Evolutionary conservation across 2,797 vertebrate genomes (phyloP).

Genomic region (Rhyacichthys aspro): DNA sequence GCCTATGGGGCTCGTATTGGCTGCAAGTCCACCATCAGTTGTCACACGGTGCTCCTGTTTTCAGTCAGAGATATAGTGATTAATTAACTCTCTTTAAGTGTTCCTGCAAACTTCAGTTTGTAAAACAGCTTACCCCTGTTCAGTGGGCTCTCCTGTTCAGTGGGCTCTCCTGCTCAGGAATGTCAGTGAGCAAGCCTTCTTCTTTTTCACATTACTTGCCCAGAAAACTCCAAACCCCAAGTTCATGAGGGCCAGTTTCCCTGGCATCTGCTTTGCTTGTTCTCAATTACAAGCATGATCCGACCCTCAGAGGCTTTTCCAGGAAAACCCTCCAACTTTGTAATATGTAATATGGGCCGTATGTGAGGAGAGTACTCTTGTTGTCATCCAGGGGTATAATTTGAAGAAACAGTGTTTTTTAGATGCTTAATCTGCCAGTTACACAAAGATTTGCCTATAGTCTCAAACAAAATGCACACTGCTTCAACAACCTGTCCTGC

Average conservation of each 20-base stretch:
- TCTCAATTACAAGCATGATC: constrained; percentile 63
- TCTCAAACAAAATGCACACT: constrained; percentile 34
- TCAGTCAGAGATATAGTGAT: constrained; percentile 3
- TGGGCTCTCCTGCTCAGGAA: constrained; percentile 41
- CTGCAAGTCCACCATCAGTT: neutral
- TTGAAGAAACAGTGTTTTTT: constrained; percentile 39
- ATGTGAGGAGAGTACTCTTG: constrained; percentile 29
- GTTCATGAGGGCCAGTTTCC: constrained; percentile 58
- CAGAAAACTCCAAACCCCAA: constrained; percentile 54
- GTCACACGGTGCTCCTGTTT: neutral
- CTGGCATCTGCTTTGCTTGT: constrained; percentile 52
- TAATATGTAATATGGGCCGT: constrained; percentile 45
- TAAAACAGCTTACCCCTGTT: constrained; percentile 10
- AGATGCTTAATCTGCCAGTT: constrained; percentile 30
- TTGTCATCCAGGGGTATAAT: constrained; percentile 58
- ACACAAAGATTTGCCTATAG: constrained; percentile 4
- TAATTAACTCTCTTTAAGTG: neutral
- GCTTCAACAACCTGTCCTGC: constrained; percentile 2
- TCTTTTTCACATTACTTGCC: constrained; percentile 40
- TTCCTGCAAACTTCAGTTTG: neutral
- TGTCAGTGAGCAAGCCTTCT: constrained; percentile 45
- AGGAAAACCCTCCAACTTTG: constrained; percentile 51
- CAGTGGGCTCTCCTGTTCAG: constrained; percentile 14
- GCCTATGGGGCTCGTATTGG: neutral
- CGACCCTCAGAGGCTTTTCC: constrained; percentile 59